These are phyloP conservation scores for Pseudochaenichthys georgianus DNA, from an alignment of 2,797 vertebrate genomes.

Conservation along the genomic window DNA sequence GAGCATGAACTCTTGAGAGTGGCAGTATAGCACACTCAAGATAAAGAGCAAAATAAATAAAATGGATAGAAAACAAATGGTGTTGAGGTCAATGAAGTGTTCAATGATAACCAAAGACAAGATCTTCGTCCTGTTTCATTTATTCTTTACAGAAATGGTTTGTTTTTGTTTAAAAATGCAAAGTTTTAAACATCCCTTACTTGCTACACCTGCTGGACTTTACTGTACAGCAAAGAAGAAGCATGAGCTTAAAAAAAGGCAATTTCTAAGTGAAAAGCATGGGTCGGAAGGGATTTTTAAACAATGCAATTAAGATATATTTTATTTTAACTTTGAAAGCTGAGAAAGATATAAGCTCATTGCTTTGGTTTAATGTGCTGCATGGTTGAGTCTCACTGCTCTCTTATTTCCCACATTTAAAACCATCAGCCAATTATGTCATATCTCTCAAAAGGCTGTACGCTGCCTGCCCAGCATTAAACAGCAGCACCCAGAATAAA, in stretches of 20 bases:
- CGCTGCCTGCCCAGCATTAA: neutral
- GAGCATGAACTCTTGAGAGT: neutral
- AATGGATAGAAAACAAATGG: neutral
- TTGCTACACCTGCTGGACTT: too few relatives aligned
- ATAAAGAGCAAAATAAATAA: neutral
- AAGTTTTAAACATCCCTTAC: neutral
- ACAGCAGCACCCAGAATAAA: neutral
- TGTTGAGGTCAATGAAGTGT: neutral
- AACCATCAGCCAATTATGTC: neutral
- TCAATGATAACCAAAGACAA: neutral
- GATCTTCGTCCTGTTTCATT: too few relatives aligned
- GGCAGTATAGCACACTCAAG: neutral
- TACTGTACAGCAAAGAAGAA: neutral
- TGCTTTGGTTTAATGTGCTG: neutral
- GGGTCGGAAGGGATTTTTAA: neutral
- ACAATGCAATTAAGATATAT: neutral
- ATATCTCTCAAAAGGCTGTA: neutral
- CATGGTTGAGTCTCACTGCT: neutral
- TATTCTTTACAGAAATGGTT: too few relatives aligned
- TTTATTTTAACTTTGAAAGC: neutral
- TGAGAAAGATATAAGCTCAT: neutral
- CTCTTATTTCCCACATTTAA: neutral
- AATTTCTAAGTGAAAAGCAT: neutral
- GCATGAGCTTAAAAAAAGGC: neutral
- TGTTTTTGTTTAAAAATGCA: neutral